phyloP scores from a whole-genome alignment of 2,113 vertebrate species.

The Centropus unirufus region DNA sequence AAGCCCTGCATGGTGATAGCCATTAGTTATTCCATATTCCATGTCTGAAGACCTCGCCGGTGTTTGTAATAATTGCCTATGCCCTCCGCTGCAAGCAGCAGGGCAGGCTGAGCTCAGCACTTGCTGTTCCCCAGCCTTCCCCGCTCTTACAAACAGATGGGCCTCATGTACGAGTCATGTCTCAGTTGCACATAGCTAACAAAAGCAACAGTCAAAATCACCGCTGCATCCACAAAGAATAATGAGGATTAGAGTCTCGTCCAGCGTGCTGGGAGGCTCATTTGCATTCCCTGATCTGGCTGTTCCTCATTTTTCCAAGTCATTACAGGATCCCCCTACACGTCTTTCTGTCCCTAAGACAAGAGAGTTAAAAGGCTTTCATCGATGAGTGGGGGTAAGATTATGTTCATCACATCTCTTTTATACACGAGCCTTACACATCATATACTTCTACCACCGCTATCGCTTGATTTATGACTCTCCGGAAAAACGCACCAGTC shows the following conservation, averaged over 20 bases:
- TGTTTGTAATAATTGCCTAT: not conserved
- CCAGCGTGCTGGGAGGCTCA: not conserved
- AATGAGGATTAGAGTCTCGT: conserved; percentile 5
- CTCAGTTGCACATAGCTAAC: not conserved
- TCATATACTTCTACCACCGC: not conserved
- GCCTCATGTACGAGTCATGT: not conserved
- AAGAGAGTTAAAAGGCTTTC: not conserved
- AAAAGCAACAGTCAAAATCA: conserved; percentile 30
- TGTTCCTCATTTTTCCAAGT: not conserved
- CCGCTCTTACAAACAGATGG: conserved; percentile 12
- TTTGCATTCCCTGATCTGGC: conserved; percentile 29
- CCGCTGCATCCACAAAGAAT: not conserved
- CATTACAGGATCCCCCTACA: not conserved
- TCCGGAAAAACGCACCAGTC: conserved; percentile 8
- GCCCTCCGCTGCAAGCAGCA: not conserved
- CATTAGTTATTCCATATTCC: not conserved
- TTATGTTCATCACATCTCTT: not conserved
- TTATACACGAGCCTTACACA: not conserved
- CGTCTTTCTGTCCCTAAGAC: not conserved
- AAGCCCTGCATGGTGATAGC: not conserved
- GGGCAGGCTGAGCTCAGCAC: not conserved
- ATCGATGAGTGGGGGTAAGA: not conserved
- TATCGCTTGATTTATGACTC: conserved; percentile 20
- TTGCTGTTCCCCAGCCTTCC: not conserved
- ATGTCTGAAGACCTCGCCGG: fast-evolving